These are phyloP conservation scores for Cenopis cana DNA, from an alignment of 2,888 invertebrate species.

Conservation along the genomic window DNA sequence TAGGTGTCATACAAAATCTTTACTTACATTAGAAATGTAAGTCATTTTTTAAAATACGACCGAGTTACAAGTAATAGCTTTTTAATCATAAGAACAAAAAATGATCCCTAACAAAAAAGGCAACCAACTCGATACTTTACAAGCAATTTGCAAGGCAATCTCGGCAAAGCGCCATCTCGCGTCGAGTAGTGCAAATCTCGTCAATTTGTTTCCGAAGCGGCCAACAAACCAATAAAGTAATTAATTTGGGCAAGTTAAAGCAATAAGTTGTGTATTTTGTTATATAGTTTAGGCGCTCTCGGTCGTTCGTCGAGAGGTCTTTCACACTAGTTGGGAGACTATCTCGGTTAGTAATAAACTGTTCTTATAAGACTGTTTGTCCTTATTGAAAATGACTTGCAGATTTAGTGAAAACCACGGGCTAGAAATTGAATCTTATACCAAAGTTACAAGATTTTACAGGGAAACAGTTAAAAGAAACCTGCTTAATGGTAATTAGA, in stretches of 20 bases:
- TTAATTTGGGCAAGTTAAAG: slow-evolving; percentile 62
- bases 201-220: slow-evolving; percentile 35
- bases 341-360: slow-evolving; percentile 1
- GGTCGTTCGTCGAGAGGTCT: slow-evolving; percentile 50
- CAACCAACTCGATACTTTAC: neutral
- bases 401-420: too few relatives aligned
- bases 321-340: slow-evolving; percentile 21
- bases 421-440: too few relatives aligned
- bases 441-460: too few relatives aligned
- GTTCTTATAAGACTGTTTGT: slow-evolving; percentile 5
- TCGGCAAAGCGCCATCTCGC: slow-evolving; percentile 63
- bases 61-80: neutral
- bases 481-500: too few relatives aligned
- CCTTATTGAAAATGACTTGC: neutral
- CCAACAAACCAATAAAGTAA: slow-evolving; percentile 72
- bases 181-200: slow-evolving; percentile 59
- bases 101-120: neutral
- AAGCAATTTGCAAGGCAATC: neutral
- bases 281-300: slow-evolving; percentile 58
- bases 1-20: too few relatives aligned
- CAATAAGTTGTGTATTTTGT: slow-evolving; percentile 66
- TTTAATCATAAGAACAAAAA: neutral
- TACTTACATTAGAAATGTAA: too few relatives aligned
- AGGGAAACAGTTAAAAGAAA: too few relatives aligned
- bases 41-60: too few relatives aligned